These are phyloP conservation scores for Brachystomella parvula DNA, from an alignment of 1,140 invertebrate species.

Conservation along the genomic window DNA sequence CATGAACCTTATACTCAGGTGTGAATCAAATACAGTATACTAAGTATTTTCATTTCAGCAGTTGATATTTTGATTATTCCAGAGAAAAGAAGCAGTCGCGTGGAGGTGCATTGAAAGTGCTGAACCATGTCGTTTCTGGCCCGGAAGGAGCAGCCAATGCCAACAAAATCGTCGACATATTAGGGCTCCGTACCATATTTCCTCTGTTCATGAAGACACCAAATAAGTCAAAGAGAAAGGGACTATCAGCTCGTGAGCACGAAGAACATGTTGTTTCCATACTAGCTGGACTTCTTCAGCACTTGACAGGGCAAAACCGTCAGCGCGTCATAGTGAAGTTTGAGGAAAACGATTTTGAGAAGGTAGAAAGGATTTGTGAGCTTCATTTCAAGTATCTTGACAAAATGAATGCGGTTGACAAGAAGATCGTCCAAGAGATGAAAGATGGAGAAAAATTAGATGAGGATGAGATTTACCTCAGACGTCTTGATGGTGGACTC, in stretches of 20 bases:
- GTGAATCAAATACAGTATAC: slow-evolving; percentile 12
- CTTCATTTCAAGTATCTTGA: slow-evolving; percentile 96
- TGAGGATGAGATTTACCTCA: slow-evolving; percentile 79
- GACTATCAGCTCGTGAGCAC: slow-evolving; percentile 80
- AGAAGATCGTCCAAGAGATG: slow-evolving; percentile 53
- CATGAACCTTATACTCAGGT: slow-evolving; percentile 93
- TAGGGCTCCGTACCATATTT: slow-evolving; percentile 92
- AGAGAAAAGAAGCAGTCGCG: slow-evolving; percentile 95
- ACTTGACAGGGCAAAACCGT: slow-evolving; percentile 79
- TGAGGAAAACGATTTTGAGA: slow-evolving; percentile 96
- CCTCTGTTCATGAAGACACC: slow-evolving; percentile 99
- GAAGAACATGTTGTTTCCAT: slow-evolving; percentile 95
- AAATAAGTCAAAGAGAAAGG: slow-evolving; percentile 70
- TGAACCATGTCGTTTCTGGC: slow-evolving; percentile 92
- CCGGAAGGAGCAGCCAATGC: slow-evolving; percentile 89
- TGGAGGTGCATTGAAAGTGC: slow-evolving; percentile 91
- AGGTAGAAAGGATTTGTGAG: slow-evolving; percentile 91
- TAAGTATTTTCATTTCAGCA: slow-evolving; percentile 1
- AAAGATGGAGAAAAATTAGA: slow-evolving; percentile 51
- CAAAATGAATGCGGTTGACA: slow-evolving; percentile 82
- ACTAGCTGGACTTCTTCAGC: slow-evolving; percentile 84
- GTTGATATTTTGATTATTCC: slow-evolving; percentile 33
- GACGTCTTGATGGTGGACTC: slow-evolving; percentile 80
- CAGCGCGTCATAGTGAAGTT: slow-evolving; percentile 91
- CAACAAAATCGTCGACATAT: slow-evolving; percentile 97